Conservation (phyloP, 1,140 invertebrate genomes). For the Drosophila biarmipes region DNA sequence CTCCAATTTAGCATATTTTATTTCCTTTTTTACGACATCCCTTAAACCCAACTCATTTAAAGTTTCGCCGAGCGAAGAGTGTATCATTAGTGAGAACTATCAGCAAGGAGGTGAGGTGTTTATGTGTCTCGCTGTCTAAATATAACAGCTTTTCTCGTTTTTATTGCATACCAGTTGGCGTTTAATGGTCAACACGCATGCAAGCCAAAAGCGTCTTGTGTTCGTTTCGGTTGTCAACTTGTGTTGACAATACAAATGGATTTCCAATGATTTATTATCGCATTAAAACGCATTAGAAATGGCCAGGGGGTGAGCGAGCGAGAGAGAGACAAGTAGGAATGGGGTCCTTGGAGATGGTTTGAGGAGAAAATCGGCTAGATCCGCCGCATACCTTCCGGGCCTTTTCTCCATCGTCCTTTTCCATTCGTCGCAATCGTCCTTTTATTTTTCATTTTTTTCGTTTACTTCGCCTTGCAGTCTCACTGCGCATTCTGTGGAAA, state of each 20-base stretch:
- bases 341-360: background rate
- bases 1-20: background rate
- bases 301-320: background rate
- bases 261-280: constrained; percentile 82
- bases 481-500: constrained; percentile 76
- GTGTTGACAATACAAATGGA: constrained; percentile 83
- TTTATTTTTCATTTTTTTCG: constrained; percentile 1
- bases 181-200: constrained; percentile 71
- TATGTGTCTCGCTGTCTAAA: constrained; percentile 57
- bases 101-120: constrained; percentile 50
- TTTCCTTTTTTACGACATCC: constrained; percentile 1
- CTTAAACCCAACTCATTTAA: background rate
- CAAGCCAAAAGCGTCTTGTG: constrained; percentile 38
- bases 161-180: constrained; percentile 59
- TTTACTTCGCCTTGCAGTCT: constrained; percentile 39
- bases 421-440: background rate
- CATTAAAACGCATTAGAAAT: constrained; percentile 78
- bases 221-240: constrained; percentile 64
- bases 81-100: constrained; percentile 47
- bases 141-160: constrained; percentile 59
- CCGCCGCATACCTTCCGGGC: constrained; percentile 29
- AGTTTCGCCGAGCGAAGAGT: too few relatives aligned
- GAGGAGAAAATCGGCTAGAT: constrained; percentile 4
- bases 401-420: constrained; percentile 17
- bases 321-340: constrained; percentile 10